Evolutionary conservation across 2,888 invertebrate genomes (phyloP), one percentile per base, ranked within the genome.

Genomic region (Netelia inedita): DNA sequence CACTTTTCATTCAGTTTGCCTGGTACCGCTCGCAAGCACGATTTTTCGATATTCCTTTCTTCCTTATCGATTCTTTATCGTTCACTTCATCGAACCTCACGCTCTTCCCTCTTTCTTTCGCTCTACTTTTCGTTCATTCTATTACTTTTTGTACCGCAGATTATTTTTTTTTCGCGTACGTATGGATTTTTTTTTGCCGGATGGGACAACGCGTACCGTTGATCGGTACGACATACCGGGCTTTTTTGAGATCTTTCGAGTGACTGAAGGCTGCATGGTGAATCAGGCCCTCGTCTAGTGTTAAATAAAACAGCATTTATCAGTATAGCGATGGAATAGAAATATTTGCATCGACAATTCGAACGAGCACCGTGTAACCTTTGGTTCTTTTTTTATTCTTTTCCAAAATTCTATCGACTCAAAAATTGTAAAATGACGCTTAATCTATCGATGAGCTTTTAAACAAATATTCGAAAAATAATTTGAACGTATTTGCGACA

Each of bases 251-350:
- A 82, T 82, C 19, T 85, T 50, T 82, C 81, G 79, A 85, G 83
- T 75, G 85, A 91, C 91, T 91, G 92, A 91, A 92, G 90, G 91
- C 91, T 91, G 91, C 91, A 92, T 91, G 91, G 92, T 90, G 82
- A 89, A 92, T 91, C 91, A 91, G 92, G 89, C 90, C 89, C 89
- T 90, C 90, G 89, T 88, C 80, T 88, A 86, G 85, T 87, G 86
- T 86, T 72, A 82, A 85, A 76, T 75, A 78, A 73, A 71, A 61
- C 66, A 68, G 68, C 35, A 43, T 79, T 74, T 59, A 74, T 79
- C 74, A 35, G 16, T 81, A 74, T n/a, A 57, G 59, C 43, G 78
- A 82, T 65, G 43, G 71, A 57, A 43, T 68, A 43, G 28, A 78
- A 63, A 78, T 80, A 73, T 82, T 79, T 85, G 82, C 87, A 84